Evolutionary conservation across 2,797 vertebrate genomes (phyloP).

Genomic region (Brachymystax lenok): DNA sequence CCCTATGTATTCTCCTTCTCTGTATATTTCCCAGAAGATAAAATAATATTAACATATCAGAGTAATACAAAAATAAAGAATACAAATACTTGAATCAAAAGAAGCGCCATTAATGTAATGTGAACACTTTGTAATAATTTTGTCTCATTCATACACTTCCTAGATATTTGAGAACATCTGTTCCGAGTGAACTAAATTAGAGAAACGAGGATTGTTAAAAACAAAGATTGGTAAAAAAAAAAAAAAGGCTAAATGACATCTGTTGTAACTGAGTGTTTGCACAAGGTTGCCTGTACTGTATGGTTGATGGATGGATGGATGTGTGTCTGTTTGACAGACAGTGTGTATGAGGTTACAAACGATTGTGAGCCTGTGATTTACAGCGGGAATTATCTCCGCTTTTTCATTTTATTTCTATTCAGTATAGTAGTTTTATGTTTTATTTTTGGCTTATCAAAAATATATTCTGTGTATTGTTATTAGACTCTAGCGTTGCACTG

Average conservation of each 20-base stretch:
- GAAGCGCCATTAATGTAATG: constrained; percentile 97
- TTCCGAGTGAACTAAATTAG: constrained; percentile 71
- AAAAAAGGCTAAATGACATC: constrained; percentile 68
- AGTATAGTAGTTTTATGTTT: constrained; percentile 66
- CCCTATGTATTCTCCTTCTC: constrained; percentile 59
- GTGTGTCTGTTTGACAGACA: constrained; percentile 63
- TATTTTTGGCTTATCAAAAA: constrained; percentile 78
- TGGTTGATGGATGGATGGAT: constrained; percentile 57
- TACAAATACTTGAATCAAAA: constrained; percentile 98
- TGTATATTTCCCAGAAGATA: constrained; percentile 75
- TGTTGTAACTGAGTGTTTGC: constrained; percentile 77
- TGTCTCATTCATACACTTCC: constrained; percentile 84
- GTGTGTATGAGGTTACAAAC: constrained; percentile 58
- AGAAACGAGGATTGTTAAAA: constrained; percentile 62
- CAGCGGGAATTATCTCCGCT: constrained; percentile 55
- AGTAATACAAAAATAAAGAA: constrained; percentile 86
- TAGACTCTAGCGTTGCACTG: constrained; percentile 97
- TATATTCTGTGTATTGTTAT: constrained; percentile 77
- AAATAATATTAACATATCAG: constrained; percentile 81
- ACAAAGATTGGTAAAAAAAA: constrained; percentile 46
- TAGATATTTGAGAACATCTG: constrained; percentile 78
- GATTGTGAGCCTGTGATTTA: constrained; percentile 28
- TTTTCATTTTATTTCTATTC: constrained; percentile 70
- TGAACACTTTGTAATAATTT: constrained; percentile 87
- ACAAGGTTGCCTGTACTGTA: constrained; percentile 80